Base-by-base conservation (phyloP, 2,113 vertebrate species). In the Mesitornis unicolor region DNA sequence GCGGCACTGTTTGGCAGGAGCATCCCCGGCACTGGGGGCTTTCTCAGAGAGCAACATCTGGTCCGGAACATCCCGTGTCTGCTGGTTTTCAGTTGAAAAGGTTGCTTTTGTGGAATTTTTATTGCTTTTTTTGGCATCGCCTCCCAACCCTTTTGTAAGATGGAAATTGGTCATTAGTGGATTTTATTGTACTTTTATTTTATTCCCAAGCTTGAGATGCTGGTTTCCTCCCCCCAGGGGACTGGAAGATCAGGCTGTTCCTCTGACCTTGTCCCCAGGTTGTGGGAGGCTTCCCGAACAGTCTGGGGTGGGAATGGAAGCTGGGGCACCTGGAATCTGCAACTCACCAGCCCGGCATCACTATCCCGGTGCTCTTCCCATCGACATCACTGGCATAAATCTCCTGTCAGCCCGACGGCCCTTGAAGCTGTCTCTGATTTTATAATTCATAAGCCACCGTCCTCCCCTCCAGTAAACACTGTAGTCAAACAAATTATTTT, bases 91-190 rank as follows among this genome's bases (percentile, higher is more conserved):
- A 69, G 88, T 84, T 92, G 43, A 86, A 93, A 95, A 95, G 94
- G 92, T 93, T 93, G 63, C 90, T 86, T 93, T 93, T 94, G 70
- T 70, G 90, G 95, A 96, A 95, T 95, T 95, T 93, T 93, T 96
- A 97, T 95, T 93, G 95, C 94, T 95, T 90, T 83, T 94, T 88
- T 89, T 97, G 94, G 94, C 94, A 70, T 86, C 0, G 2, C 21
- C 6, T 95, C 71, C 36, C 63, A 61, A 43, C 54, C 73, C 40
- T 90, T 81, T 81, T 84, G 84, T 78, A 35, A 88, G 59, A 86
- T 92, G 86, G 86, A 89, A 95, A 90, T 90, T 50, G 71, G 59
- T 95, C 89, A 40, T 95, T 93, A 95, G 84, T 45, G 29, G 60
- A 35, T 83, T 92, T 94, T 90, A 81, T 59, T 74, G 54, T 61